Conservation (phyloP, 2,113 vertebrate species). For the Solenodon paradoxus region DNA sequence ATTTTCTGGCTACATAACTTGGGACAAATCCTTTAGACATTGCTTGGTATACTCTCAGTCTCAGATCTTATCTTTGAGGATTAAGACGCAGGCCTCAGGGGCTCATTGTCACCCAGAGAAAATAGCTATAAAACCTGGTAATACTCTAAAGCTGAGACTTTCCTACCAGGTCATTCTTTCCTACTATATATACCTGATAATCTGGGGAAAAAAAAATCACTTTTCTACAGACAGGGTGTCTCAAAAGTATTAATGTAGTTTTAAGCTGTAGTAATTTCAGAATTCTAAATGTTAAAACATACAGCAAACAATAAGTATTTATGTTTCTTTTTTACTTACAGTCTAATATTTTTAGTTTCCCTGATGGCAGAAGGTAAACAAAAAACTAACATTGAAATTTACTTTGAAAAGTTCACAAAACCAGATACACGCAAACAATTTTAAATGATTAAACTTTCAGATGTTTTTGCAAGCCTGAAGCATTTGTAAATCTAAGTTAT, state of each 20-base stretch:
- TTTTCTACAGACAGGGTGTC: neutral
- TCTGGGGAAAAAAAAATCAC: neutral
- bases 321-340: neutral
- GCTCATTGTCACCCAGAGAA: neutral
- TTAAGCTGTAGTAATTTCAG: neutral
- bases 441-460: neutral
- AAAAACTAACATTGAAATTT: neutral
- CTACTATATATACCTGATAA: neutral
- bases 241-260: neutral
- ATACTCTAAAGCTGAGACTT: neutral
- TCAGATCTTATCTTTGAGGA: neutral
- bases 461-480: neutral
- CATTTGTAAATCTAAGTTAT: neutral
- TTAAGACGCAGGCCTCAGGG: neutral
- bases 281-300: conserved; percentile 8
- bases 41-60: neutral
- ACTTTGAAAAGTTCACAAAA: neutral
- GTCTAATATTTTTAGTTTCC: neutral
- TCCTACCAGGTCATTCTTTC: neutral
- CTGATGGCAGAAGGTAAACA: neutral
- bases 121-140: neutral
- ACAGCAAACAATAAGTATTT: neutral
- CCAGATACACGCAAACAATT: neutral
- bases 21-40: rapidly evolving
- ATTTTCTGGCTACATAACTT: neutral